phyloP scores from a whole-genome alignment of 2,113 vertebrate species.

The Accipiter cooperii region DNA sequence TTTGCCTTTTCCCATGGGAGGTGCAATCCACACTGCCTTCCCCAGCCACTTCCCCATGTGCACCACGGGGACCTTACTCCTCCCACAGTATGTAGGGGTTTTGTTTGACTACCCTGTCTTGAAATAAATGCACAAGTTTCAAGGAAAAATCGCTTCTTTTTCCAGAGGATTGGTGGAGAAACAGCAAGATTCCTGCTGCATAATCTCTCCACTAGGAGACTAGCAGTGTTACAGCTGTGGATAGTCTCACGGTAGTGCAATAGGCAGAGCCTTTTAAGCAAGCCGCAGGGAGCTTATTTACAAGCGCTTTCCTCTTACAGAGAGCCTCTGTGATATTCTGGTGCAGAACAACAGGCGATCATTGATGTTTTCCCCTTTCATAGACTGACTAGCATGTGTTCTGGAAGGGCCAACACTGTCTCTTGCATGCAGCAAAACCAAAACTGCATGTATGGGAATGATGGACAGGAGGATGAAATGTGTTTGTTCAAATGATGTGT shows the following conservation, averaged over 20 bases:
- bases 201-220: background rate
- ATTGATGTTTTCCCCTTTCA: background rate
- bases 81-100: no score
- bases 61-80: no score
- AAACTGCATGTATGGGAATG: background rate
- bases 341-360: background rate
- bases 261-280: background rate
- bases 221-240: background rate
- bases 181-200: background rate
- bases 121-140: background rate
- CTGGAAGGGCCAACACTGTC: background rate
- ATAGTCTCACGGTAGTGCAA: background rate
- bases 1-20: no score
- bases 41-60: no score
- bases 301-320: background rate
- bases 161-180: background rate
- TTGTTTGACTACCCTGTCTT: background rate
- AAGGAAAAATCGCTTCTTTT: background rate
- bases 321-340: slow-evolving; percentile 9
- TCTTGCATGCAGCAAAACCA: background rate
- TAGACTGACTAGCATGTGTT: background rate
- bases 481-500: background rate
- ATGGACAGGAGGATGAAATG: background rate
- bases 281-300: slow-evolving; percentile 45
- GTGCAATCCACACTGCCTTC: no score